A percentile compares a stretch with the other conserved stretches of the same genome.
phyloP scores from a whole-genome alignment of 1,140 invertebrate genomes.

The Pachypsylla venusta region DNA sequence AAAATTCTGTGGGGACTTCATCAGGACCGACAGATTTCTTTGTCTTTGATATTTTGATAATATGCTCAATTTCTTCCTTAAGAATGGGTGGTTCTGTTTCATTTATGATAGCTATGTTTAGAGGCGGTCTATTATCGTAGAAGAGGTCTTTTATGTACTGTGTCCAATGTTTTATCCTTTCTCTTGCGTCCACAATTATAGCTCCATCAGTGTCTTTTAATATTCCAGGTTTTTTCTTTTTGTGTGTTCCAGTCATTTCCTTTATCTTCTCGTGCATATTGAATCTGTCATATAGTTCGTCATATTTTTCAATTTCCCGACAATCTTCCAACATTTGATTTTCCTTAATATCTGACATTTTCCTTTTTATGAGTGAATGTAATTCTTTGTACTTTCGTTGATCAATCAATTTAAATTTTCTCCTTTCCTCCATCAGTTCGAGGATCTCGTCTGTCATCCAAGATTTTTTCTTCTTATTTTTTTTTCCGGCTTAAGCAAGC shows the following conservation, averaged over 20 bases:
- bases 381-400: conserved; percentile 18
- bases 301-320: conserved; percentile 14
- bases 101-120: not conserved
- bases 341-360: conserved; percentile 12
- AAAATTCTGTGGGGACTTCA: conserved; percentile 11
- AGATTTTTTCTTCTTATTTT: not conserved
- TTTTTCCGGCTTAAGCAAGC: not conserved
- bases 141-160: conserved; percentile 13
- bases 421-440: conserved; percentile 19
- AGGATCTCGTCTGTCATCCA: conserved; percentile 7
- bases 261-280: conserved; percentile 19
- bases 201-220: conserved; percentile 15
- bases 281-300: conserved; percentile 15
- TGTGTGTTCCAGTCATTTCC: conserved; percentile 15
- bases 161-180: conserved; percentile 16
- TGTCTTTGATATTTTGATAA: not conserved
- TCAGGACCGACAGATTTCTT: conserved; percentile 10
- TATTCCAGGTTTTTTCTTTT: conserved; percentile 8
- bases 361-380: not conserved
- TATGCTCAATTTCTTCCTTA: not conserved
- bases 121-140: not conserved
- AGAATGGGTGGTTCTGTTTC: not conserved
- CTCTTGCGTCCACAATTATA: conserved; percentile 14
- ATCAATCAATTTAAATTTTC: conserved; percentile 22
- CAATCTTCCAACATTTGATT: conserved; percentile 8